Evolutionary conservation across 2,113 vertebrate species (phyloP).

Genomic region (Gasterosteus aculeatus): DNA sequence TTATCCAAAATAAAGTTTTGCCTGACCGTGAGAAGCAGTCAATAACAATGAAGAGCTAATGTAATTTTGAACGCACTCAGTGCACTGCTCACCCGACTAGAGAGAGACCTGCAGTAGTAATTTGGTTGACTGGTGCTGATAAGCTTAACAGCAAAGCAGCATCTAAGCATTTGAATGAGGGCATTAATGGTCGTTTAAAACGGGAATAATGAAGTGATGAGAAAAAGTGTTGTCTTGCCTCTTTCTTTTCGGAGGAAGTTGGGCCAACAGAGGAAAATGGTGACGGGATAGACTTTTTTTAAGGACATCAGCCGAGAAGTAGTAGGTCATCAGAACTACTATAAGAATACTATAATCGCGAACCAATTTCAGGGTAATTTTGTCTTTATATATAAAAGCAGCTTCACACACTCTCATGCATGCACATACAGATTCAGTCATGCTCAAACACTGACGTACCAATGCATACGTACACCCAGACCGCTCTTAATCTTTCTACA

Average conservation of each 20-base stretch:
- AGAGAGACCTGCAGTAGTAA: conserved; percentile 52
- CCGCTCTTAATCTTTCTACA: conserved; percentile 53
- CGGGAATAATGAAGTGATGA: conserved; percentile 58
- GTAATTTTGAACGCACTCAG: conserved; percentile 50
- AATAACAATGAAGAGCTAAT: conserved; percentile 53
- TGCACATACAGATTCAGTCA: conserved; percentile 20
- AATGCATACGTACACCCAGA: conserved; percentile 4
- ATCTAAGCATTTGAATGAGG: conserved; percentile 61
- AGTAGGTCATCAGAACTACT: conserved; percentile 51
- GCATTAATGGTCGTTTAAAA: conserved; percentile 59
- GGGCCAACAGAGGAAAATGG: conserved; percentile 31
- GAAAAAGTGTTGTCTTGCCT: conserved; percentile 37
- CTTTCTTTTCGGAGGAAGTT: conserved; percentile 50
- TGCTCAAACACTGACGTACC: neutral
- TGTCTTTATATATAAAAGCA: conserved; percentile 54
- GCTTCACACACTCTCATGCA: conserved; percentile 41
- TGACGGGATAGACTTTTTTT: conserved; percentile 41
- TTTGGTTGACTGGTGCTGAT: conserved; percentile 64
- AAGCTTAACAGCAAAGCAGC: conserved; percentile 63
- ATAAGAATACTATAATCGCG: conserved; percentile 39
- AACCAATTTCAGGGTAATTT: conserved; percentile 64
- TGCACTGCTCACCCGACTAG: conserved; percentile 46
- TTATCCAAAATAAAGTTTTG: conserved; percentile 44
- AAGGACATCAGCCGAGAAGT: conserved; percentile 53
- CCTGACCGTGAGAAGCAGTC: conserved; percentile 37